These are phyloP conservation scores for Seira ritae DNA, from an alignment of 2,888 invertebrate genomes.

Conservation along the genomic window DNA sequence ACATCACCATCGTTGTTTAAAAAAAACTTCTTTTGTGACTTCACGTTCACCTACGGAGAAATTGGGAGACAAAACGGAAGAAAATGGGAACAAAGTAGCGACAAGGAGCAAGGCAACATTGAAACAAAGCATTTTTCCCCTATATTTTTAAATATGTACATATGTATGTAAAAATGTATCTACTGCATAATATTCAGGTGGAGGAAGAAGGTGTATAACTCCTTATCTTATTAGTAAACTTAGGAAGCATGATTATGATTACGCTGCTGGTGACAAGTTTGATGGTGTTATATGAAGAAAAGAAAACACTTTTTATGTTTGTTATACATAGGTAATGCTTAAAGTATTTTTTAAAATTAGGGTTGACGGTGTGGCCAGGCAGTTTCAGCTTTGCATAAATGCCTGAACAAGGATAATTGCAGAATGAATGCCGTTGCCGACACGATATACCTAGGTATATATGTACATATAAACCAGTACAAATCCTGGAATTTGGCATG, in stretches of 20 bases:
- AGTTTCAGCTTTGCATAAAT: constrained; percentile 23
- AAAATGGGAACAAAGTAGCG: constrained; percentile 13
- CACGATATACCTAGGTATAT: not conserved
- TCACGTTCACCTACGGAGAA: not conserved
- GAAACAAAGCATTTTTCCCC: not conserved
- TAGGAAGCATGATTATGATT: not conserved
- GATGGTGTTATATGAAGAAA: not conserved
- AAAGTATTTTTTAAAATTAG: constrained; percentile 5
- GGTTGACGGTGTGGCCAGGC: constrained; percentile 22
- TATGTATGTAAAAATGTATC: too few species aligned
- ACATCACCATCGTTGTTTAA: not conserved
- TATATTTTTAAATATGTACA: too few species aligned
- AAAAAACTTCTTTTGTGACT: not conserved
- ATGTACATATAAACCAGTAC: too few species aligned
- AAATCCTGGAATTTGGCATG: too few species aligned
- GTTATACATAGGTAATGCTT: not conserved
- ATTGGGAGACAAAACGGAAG: not conserved
- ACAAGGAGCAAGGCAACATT: not conserved
- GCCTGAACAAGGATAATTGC: not conserved
- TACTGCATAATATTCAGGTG: not conserved
- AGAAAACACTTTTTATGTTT: not conserved
- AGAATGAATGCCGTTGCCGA: not conserved
- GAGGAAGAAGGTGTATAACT: not conserved
- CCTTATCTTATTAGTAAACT: constrained; percentile 1
- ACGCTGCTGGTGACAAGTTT: not conserved